A percentile compares a stretch with the other conserved stretches of the same genome.
These are phyloP conservation scores for Ceyx cyanopectus DNA, from an alignment of 2,113 vertebrate genomes.

Conservation along the genomic window DNA sequence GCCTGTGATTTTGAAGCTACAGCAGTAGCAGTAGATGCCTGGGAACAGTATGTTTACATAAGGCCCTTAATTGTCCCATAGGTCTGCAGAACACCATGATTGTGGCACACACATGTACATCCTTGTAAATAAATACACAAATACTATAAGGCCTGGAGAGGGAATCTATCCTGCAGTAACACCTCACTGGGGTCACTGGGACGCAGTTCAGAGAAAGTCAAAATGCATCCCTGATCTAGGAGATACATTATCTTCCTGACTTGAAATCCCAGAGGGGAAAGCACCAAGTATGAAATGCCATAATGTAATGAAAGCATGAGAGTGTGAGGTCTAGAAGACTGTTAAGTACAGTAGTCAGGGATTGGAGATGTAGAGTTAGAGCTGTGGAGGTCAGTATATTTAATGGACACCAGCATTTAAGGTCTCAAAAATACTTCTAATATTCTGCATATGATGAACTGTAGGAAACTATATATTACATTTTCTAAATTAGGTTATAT, in stretches of 20 bases:
- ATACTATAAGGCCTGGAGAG: not conserved
- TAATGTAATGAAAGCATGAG: not conserved
- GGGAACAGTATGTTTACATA: not conserved
- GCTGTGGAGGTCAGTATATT: not conserved
- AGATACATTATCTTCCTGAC: not conserved
- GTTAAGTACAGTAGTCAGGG: not conserved
- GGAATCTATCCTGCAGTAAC: not conserved
- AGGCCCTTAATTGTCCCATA: not conserved
- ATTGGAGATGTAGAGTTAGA: not conserved
- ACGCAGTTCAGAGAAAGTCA: not conserved
- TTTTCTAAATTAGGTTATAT: not conserved
- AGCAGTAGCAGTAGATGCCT: not conserved
- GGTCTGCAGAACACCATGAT: not conserved
- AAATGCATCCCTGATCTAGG: not conserved
- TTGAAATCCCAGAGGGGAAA: not conserved
- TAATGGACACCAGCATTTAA: not conserved
- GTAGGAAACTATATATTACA: not conserved
- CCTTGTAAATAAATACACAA: not conserved
- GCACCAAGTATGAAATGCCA: not conserved
- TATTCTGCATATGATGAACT: not conserved
- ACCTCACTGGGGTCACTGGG: not conserved
- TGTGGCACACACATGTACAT: not conserved
- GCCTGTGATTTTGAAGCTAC: too few species aligned
- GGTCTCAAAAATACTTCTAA: not conserved
- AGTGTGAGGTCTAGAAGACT: not conserved